Evolutionary conservation across 2,113 vertebrate species (phyloP).

Genomic region (Apaloderma vittatum): DNA sequence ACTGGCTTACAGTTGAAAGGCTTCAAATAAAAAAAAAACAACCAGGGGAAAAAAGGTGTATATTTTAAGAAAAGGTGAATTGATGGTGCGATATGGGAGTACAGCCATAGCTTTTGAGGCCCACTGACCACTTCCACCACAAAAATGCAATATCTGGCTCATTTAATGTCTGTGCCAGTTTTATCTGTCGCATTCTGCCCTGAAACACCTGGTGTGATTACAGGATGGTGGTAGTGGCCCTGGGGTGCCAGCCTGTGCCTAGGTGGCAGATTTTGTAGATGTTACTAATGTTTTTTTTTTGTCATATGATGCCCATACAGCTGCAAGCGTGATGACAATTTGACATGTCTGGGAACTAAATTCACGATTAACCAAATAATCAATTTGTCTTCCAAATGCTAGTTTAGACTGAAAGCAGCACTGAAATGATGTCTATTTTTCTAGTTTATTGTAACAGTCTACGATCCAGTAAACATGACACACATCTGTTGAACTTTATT

Average conservation of each 20-base stretch:
- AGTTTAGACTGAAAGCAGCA: neutral
- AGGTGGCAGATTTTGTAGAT: neutral
- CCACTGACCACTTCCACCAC: neutral
- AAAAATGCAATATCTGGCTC: neutral
- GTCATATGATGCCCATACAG: neutral
- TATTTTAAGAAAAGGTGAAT: neutral
- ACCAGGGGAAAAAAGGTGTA: too few species aligned
- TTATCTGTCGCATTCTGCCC: neutral
- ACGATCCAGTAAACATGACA: neutral
- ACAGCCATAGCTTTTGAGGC: neutral
- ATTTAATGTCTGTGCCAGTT: neutral
- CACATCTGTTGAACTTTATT: neutral
- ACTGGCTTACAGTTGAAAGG: neutral
- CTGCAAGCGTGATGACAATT: neutral
- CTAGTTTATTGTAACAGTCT: neutral
- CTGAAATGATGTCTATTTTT: neutral
- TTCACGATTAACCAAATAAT: neutral
- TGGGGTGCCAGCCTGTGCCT: neutral
- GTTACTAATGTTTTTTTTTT: neutral
- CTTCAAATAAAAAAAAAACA: neutral
- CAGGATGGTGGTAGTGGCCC: fast-evolving
- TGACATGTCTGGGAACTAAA: neutral
- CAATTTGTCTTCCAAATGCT: neutral
- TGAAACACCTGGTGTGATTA: neutral
- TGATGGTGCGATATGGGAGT: neutral